These are phyloP conservation scores for Lepidurus packardi DNA, from an alignment of 1,140 invertebrate genomes.

Conservation along the genomic window DNA sequence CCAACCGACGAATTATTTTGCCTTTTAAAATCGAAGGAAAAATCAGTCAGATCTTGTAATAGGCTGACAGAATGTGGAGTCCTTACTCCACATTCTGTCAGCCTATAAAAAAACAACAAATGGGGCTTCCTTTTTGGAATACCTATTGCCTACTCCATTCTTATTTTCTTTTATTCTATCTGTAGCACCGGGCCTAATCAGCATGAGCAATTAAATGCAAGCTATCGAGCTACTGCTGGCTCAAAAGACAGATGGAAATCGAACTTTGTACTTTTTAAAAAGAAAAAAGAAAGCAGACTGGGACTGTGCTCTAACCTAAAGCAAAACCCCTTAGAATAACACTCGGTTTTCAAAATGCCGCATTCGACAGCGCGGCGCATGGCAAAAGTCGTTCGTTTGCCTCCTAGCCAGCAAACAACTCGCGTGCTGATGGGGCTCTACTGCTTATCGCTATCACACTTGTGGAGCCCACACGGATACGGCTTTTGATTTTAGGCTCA, in stretches of 20 bases:
- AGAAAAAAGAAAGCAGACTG: background rate
- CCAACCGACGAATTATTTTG: background rate
- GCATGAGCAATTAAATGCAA: background rate
- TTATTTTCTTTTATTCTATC: background rate
- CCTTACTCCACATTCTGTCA: background rate
- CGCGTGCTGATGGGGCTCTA: background rate
- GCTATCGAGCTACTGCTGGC: background rate
- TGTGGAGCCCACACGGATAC: background rate
- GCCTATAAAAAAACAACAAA: background rate
- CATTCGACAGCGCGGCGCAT: background rate
- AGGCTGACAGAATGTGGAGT: too few relatives aligned
- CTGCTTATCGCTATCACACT: background rate
- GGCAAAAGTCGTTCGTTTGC: background rate
- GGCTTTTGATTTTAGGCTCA: background rate
- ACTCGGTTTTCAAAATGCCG: background rate
- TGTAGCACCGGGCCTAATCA: slow-evolving; percentile 1
- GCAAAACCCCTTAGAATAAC: background rate
- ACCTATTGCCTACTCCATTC: background rate
- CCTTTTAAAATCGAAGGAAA: background rate
- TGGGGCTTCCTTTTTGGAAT: background rate
- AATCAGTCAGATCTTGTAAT: background rate
- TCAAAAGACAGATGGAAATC: slow-evolving; percentile 13
- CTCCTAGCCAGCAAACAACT: background rate
- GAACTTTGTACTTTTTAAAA: background rate
- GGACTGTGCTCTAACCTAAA: background rate